These are phyloP conservation scores for Agrotis puta DNA, from an alignment of 2,888 invertebrate species.

Conservation along the genomic window DNA sequence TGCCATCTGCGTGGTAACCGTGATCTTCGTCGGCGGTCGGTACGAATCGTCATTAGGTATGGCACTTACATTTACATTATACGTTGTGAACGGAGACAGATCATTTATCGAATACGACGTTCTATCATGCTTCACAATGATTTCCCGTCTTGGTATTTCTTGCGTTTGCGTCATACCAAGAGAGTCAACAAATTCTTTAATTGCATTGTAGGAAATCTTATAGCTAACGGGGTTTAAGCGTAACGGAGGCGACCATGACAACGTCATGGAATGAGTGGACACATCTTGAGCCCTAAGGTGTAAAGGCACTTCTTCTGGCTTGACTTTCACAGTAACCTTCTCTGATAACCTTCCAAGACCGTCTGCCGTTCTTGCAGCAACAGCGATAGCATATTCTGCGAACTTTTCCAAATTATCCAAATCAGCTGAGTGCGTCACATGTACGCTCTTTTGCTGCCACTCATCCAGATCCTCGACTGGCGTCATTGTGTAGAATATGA, in stretches of 20 bases:
- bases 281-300: conserved; percentile 97
- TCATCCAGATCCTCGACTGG: conserved; percentile 98
- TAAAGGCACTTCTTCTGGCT: conserved; percentile 97
- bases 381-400: conserved; percentile 97
- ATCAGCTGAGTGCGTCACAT: conserved; percentile 97
- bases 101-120: conserved; percentile 95
- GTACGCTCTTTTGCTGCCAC: conserved; percentile 96
- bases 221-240: conserved; percentile 97
- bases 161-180: conserved; percentile 97
- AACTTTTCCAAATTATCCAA: conserved; percentile 97
- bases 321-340: conserved; percentile 97
- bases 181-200: conserved; percentile 98
- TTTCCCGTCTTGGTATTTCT: conserved; percentile 94
- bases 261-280: conserved; percentile 97
- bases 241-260: conserved; percentile 97
- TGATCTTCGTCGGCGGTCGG: conserved; percentile 97
- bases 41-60: conserved; percentile 96
- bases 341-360: conserved; percentile 97
- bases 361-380: conserved; percentile 95
- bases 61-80: conserved; percentile 98
- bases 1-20: conserved; percentile 98
- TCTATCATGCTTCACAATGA: conserved; percentile 93
- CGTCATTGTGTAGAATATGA: conserved; percentile 97
- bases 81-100: conserved; percentile 97
- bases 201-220: conserved; percentile 97